Percentiles rank a stretch among this genome's conserved stretches.
phyloP scores from a whole-genome alignment of 2,888 invertebrate genomes.

The Listrodromus nycthemerus region DNA sequence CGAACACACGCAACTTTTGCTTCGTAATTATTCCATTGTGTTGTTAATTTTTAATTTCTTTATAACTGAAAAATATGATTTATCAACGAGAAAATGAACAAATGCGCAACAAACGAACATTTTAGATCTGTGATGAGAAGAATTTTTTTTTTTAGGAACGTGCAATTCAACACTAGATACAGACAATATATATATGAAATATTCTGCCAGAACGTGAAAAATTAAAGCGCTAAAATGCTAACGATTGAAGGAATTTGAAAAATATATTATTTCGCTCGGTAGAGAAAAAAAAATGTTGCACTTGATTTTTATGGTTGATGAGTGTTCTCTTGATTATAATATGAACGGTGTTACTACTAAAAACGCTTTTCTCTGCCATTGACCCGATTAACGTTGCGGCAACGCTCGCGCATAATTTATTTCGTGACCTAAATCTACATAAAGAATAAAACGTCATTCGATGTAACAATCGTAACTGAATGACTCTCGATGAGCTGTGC shows the following conservation, averaged over 20 bases:
- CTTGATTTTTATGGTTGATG: not conserved
- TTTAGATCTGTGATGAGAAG: not conserved
- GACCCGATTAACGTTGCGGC: not conserved
- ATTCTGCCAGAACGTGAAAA: too few relatives aligned
- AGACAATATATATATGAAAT: too few relatives aligned
- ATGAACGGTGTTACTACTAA: not conserved
- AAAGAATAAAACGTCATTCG: not conserved
- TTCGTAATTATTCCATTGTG: too few relatives aligned
- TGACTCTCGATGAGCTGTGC: not conserved
- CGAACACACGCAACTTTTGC: too few relatives aligned
- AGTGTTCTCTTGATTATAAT: not conserved
- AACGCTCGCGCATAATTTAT: not conserved
- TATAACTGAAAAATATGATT: too few relatives aligned
- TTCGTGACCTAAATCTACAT: not conserved
- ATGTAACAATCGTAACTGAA: constrained; percentile 8
- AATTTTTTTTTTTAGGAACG: not conserved
- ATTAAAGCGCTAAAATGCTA: not conserved
- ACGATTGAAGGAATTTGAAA: not conserved
- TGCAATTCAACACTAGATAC: not conserved
- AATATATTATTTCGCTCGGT: not conserved
- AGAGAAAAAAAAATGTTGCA: not conserved
- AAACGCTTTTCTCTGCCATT: not conserved
- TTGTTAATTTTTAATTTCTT: too few relatives aligned
- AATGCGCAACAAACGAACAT: too few relatives aligned
- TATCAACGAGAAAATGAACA: not conserved